These are phyloP conservation scores for Mobula hypostoma DNA, from an alignment of 2,113 vertebrate genomes.

Conservation along the genomic window DNA sequence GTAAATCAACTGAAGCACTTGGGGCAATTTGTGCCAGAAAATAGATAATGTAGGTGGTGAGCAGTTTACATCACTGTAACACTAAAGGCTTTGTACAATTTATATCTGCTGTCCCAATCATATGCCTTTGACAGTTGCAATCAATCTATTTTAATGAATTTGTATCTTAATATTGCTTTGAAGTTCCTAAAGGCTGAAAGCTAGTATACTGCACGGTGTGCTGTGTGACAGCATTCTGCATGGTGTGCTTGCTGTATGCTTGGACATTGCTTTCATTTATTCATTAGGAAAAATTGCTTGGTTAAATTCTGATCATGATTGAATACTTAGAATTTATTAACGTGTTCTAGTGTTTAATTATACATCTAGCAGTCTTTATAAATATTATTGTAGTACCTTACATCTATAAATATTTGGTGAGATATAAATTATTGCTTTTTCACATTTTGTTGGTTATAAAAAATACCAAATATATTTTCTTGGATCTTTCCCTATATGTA, in stretches of 20 bases:
- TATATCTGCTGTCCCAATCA: background rate
- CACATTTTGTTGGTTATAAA: background rate
- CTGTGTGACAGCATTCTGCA: background rate
- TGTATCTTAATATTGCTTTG: background rate
- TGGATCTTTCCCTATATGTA: background rate
- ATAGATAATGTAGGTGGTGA: background rate
- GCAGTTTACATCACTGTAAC: background rate
- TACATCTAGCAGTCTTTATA: background rate
- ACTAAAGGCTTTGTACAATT: background rate
- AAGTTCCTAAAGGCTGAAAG: background rate
- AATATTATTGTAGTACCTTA: background rate
- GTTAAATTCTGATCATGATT: background rate
- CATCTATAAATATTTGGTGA: background rate
- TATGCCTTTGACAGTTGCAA: background rate
- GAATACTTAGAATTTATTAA: background rate
- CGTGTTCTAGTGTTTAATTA: background rate
- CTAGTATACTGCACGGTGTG: background rate
- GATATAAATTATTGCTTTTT: background rate
- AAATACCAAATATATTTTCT: background rate
- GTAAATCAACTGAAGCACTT: background rate
- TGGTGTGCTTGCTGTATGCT: background rate
- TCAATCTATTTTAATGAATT: slow-evolving; percentile 9
- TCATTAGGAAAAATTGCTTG: background rate
- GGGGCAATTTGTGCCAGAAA: background rate
- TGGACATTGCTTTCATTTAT: background rate